Evolutionary conservation across 92 coral and sea anemone species (phyloP).

Genomic region (Zoanthus gigantus): DNA sequence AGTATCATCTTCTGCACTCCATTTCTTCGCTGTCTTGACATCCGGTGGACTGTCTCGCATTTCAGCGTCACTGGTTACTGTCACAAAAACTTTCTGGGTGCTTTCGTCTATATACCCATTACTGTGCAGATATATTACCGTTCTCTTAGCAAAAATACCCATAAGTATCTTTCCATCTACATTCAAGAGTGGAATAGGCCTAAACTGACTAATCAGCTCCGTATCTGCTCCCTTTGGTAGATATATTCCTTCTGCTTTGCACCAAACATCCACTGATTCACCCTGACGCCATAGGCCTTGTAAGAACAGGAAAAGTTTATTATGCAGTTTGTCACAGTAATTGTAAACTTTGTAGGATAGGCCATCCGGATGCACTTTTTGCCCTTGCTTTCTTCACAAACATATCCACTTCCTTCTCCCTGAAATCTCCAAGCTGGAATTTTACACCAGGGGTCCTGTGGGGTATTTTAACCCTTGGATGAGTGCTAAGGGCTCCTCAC

Average conservation of each 20-base stretch:
- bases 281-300: not conserved
- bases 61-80: conserved; percentile 4
- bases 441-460: not conserved
- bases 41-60: not conserved
- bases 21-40: no score
- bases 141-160: not conserved
- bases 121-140: not conserved
- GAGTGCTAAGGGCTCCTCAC: not conserved
- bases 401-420: not conserved
- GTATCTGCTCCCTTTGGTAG: conserved; percentile 37
- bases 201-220: conserved; percentile 16
- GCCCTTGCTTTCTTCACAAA: conserved; percentile 21
- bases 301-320: not conserved
- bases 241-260: conserved; percentile 15
- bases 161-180: conserved; percentile 37
- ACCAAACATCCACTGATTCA: not conserved
- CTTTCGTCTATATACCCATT: conserved; percentile 24
- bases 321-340: not conserved
- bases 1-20: no score
- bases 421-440: not conserved
- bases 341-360: conserved; percentile 15
- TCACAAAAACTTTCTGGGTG: conserved; percentile 4
- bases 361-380: conserved; percentile 22
- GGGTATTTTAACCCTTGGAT: conserved; percentile 1
- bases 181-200: conserved; percentile 39